Conservation (phyloP, 2,888 invertebrate species). For the Rhyacophila evoluta region DNA sequence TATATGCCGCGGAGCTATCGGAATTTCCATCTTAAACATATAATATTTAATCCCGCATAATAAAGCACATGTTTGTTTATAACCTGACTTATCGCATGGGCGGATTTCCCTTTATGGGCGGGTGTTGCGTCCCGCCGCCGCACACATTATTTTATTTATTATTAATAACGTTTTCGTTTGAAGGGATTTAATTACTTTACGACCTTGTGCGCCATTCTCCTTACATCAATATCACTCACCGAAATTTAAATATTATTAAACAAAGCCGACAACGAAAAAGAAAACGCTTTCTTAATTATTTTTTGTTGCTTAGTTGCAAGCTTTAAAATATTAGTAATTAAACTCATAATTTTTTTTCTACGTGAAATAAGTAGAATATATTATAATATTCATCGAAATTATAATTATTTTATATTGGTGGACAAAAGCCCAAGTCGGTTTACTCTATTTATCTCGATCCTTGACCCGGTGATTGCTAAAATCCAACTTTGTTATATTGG, state of each 20-base stretch:
- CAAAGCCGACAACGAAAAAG: not conserved
- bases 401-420: too few species aligned
- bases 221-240: not conserved
- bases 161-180: not conserved
- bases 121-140: not conserved
- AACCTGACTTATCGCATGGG: not conserved
- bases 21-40: not conserved
- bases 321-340: too few species aligned
- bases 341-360: too few species aligned
- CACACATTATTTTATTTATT: constrained; percentile 5
- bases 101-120: constrained; percentile 18
- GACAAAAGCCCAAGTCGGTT: too few species aligned
- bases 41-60: constrained; percentile 8
- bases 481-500: too few species aligned
- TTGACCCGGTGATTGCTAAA: too few species aligned
- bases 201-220: not conserved
- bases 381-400: too few species aligned
- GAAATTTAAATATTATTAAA: not conserved
- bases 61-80: constrained; percentile 19
- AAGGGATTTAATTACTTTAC: constrained; percentile 10
- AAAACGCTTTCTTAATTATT: not conserved
- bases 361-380: too few species aligned
- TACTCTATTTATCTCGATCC: too few species aligned
- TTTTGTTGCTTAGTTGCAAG: too few species aligned
- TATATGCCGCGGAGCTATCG: not conserved